Base-by-base conservation (phyloP, 2,113 vertebrate genomes). In the Sylvia atricapilla region DNA sequence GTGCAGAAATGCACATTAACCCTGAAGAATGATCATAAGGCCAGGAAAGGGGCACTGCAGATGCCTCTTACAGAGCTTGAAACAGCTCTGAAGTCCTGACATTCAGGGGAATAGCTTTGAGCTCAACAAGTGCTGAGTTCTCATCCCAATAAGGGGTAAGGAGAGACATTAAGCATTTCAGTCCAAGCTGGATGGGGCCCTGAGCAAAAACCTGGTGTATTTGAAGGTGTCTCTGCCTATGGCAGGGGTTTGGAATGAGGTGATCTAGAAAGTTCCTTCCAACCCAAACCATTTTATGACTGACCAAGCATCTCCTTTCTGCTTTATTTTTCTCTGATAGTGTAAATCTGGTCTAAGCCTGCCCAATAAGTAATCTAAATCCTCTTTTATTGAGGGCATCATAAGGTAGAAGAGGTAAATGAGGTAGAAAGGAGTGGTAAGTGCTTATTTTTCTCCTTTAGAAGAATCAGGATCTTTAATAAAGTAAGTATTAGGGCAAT, bases 381-480 rank as follows among this genome's bases (percentile, higher is more conserved):
- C 43, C 46, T 79, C 43, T 89, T 35, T 52, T 90, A 67, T 78
- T 75, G 52, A 87, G 67, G 59, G 35, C 55, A 66, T 55, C 43
- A 1, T 82, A 47, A 87, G 39, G 22, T 58, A 58, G 37, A 79
- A 84, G 39, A 94, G 52, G 70, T 70, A 94, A 95, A 86, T 46
- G 73, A 92, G 49, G 56, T 46, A 89, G 84, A 97, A 89, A 77
- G 7, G 8, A 56, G 47, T 30, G 39, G 73, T 50, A 95, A 96
- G 82, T 72, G 64, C 66, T 88, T 22, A 5, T 67, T 93, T 55
- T 87, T 91, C 80, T 89, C 72, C 46, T 84, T 64, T 49, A 90
- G 90, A 90, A 94, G 68, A 91, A 93, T 55, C 58, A 23, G 13
- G 33, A 87, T 83, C 87, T 94, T 84, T 81, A 91, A 87, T 92